A percentile compares a stretch with the other conserved stretches of the same genome.
Conservation (phyloP, 2,797 vertebrate species). For the Pseudochirops cupreus region DNA sequence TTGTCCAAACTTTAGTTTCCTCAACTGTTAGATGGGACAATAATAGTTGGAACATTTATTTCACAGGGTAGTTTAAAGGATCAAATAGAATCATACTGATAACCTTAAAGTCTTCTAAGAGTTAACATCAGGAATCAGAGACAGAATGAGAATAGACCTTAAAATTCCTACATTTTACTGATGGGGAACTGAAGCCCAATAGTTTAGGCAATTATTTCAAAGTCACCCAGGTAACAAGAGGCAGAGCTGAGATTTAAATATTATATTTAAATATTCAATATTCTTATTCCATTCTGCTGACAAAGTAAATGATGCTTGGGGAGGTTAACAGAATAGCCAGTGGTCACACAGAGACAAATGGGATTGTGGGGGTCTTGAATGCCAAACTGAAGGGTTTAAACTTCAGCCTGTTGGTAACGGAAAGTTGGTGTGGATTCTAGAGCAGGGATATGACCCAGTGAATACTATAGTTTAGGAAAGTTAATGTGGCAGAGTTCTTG, state of each 20-base stretch:
- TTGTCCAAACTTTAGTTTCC: neutral
- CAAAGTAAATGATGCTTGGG: neutral
- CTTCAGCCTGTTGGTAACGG: neutral
- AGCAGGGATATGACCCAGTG: neutral
- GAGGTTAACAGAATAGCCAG: no score
- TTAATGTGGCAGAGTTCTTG: neutral
- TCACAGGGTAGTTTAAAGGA: fast-evolving
- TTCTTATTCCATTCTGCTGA: neutral
- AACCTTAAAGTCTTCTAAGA: neutral
- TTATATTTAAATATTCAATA: neutral
- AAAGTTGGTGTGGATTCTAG: neutral
- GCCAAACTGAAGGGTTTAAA: neutral
- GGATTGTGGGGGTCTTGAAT: neutral
- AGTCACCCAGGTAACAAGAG: neutral
- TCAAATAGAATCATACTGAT: neutral
- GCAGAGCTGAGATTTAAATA: neutral
- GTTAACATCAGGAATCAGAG: neutral
- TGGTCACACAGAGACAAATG: no score
- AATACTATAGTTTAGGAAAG: neutral
- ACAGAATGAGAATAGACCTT: neutral
- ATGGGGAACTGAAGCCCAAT: neutral
- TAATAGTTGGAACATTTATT: neutral
- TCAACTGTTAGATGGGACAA: neutral
- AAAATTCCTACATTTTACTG: neutral
- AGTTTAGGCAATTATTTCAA: neutral